phyloP scores from a whole-genome alignment of 2,797 vertebrate genomes.

The Heliangelus exortis region DNA sequence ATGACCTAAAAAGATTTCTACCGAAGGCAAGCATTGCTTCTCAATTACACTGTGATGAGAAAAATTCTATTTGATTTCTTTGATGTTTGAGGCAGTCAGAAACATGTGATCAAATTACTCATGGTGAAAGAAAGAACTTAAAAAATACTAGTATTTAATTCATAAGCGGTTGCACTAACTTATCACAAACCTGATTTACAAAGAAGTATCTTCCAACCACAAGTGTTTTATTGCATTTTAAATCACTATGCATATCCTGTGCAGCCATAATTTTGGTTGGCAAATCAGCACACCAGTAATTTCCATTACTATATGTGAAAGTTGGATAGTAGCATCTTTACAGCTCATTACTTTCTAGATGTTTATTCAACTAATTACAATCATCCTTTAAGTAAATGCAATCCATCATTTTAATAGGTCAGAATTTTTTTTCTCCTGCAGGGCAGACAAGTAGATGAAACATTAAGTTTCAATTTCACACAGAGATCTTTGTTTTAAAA shows the following conservation, averaged over 20 bases:
- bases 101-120: background rate
- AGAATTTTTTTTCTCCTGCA: background rate
- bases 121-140: background rate
- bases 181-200: background rate
- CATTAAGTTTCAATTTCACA: background rate
- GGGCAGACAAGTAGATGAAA: background rate
- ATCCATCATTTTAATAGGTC: conserved; percentile 32
- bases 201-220: background rate
- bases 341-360: conserved; percentile 42
- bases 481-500: conserved; percentile 20
- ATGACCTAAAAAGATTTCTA: background rate
- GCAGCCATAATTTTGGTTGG: background rate
- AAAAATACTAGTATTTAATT: background rate
- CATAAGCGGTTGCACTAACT: background rate
- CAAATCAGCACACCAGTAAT: background rate
- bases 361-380: conserved; percentile 54
- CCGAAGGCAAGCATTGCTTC: background rate
- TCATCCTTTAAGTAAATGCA: conserved; percentile 2
- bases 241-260: background rate
- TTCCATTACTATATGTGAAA: background rate
- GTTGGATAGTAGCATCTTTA: background rate
- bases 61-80: background rate
- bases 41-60: background rate
- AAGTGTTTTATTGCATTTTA: background rate
- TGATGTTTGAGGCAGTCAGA: background rate